These are phyloP conservation scores for Pyrrhura leucotis DNA, from an alignment of 2,797 vertebrate genomes.

Conservation along the genomic window DNA sequence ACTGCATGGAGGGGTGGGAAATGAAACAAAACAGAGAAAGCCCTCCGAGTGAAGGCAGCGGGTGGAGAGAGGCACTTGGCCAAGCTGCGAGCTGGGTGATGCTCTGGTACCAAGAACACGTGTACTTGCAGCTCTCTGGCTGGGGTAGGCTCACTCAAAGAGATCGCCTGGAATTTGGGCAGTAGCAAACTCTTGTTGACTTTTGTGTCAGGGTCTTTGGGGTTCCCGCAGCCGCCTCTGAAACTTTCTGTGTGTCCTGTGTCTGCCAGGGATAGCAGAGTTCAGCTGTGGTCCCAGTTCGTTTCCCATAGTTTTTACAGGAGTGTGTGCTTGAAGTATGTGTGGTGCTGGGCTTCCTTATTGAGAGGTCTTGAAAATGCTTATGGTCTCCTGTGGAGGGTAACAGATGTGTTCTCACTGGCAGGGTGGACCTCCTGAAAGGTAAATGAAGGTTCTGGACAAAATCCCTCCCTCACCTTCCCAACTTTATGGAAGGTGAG, in stretches of 20 bases:
- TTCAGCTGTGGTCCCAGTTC: not conserved
- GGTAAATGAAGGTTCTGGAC: not conserved
- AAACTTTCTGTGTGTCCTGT: not conserved
- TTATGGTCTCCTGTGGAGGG: rapidly evolving
- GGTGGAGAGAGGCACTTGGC: not conserved
- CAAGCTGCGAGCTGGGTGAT: not conserved
- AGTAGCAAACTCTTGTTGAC: rapidly evolving
- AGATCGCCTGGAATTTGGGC: not conserved
- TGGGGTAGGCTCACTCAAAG: not conserved
- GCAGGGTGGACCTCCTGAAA: not conserved
- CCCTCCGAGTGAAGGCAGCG: not conserved
- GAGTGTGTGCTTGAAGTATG: not conserved
- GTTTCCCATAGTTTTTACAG: not conserved
- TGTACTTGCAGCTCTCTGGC: not conserved
- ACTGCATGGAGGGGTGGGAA: rapidly evolving
- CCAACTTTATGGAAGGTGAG: not conserved
- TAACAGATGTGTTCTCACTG: rapidly evolving
- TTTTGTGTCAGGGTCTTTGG: not conserved
- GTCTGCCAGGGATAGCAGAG: not conserved
- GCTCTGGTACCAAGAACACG: not conserved
- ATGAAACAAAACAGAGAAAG: not conserved
- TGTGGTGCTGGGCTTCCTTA: not conserved
- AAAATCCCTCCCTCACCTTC: not conserved
- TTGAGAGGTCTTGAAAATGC: not conserved
- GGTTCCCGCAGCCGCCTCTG: not conserved